Evolutionary conservation across 2,113 vertebrate genomes (phyloP).

Genomic region (Oxygymnocypris stewartii): DNA sequence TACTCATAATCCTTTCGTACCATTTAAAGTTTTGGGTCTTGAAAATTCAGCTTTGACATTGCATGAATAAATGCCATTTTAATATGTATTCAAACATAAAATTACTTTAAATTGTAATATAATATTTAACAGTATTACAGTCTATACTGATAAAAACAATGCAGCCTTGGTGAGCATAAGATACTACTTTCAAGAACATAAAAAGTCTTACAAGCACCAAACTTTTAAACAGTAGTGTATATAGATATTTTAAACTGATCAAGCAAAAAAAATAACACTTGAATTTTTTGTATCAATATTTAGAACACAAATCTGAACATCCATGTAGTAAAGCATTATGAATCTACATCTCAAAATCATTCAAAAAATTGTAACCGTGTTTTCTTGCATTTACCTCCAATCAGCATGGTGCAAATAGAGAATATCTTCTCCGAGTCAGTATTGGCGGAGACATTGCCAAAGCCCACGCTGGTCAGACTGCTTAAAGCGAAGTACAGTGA

Average conservation of each 20-base stretch:
- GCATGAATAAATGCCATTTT: background rate
- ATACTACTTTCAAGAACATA: background rate
- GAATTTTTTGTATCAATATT: background rate
- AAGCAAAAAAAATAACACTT: background rate
- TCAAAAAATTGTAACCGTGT: background rate
- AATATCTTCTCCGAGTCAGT: conserved; percentile 84
- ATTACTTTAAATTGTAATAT: background rate
- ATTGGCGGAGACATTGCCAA: conserved; percentile 83
- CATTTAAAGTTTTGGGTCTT: background rate
- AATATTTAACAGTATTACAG: background rate
- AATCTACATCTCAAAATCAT: background rate
- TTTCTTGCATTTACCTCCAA: conserved; percentile 73
- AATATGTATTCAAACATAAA: background rate
- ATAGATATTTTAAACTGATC: background rate
- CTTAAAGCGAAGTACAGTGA: conserved; percentile 83
- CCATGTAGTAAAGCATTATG: background rate
- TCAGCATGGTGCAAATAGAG: conserved; percentile 84
- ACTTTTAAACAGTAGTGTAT: background rate
- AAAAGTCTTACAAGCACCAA: background rate
- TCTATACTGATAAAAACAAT: background rate
- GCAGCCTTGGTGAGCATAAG: background rate
- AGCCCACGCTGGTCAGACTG: conserved; percentile 82
- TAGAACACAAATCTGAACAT: background rate
- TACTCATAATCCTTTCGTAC: background rate
- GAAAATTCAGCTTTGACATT: background rate